phyloP scores from a whole-genome alignment of 2,888 invertebrate genomes.

The Parnassius mnemosyne region DNA sequence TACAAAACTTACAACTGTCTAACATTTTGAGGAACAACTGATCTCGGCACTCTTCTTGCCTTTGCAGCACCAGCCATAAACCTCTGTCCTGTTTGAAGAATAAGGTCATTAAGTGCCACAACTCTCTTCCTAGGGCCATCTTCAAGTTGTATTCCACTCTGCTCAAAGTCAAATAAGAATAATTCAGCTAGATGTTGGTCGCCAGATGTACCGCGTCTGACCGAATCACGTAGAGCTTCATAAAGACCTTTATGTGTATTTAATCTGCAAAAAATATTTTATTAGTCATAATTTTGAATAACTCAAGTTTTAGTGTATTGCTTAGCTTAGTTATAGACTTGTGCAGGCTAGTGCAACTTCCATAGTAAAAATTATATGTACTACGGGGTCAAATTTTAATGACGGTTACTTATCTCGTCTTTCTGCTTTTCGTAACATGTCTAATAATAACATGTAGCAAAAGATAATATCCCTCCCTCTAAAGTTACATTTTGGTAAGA shows the following conservation, averaged over 20 bases:
- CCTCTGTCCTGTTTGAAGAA: constrained; percentile 90
- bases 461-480: too few relatives aligned
- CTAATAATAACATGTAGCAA: too few relatives aligned
- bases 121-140: constrained; percentile 86
- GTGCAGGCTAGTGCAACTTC: too few relatives aligned
- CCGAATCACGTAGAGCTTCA: constrained; percentile 85
- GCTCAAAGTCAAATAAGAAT: constrained; percentile 98
- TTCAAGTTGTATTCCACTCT: constrained; percentile 96
- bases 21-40: constrained; percentile 85
- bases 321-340: too few relatives aligned
- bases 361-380: too few relatives aligned
- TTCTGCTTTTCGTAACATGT: too few relatives aligned
- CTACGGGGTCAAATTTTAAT: too few relatives aligned
- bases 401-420: too few relatives aligned
- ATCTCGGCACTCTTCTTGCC: constrained; percentile 84
- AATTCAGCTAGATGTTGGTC: constrained; percentile 93
- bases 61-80: constrained; percentile 89
- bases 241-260: constrained; percentile 95
- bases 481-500: too few relatives aligned
- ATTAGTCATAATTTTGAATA: background rate
- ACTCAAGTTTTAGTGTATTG: too few relatives aligned
- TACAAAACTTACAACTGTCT: constrained; percentile 84
- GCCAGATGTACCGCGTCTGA: constrained; percentile 87
- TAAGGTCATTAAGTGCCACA: constrained; percentile 92
- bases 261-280: constrained; percentile 77